A percentile compares a stretch with the other conserved stretches of the same genome.
phyloP scores from a whole-genome alignment of 2,888 invertebrate species.

The Tetheella fluctuosa region DNA sequence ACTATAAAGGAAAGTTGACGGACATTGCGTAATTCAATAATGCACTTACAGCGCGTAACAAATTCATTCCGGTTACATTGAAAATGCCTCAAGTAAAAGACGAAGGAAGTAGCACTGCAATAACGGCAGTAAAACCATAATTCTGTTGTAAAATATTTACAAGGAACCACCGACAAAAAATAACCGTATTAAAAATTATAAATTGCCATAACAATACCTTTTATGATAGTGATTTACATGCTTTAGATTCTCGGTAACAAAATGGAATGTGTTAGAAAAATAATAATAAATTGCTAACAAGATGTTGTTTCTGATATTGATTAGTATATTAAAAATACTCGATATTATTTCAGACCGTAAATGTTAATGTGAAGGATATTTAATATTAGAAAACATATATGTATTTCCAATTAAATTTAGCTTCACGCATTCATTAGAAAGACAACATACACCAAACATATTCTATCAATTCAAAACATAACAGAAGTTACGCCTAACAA shows the following conservation, averaged over 20 bases:
- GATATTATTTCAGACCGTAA: too few relatives aligned
- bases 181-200: slow-evolving; percentile 52
- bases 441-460: slow-evolving; percentile 7
- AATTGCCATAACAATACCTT: slow-evolving; percentile 57
- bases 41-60: slow-evolving; percentile 42
- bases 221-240: slow-evolving; percentile 52
- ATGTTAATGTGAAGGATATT: too few relatives aligned
- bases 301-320: not conserved
- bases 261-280: slow-evolving; percentile 26
- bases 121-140: slow-evolving; percentile 56
- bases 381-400: too few relatives aligned
- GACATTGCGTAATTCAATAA: slow-evolving; percentile 23
- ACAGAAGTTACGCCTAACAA: slow-evolving; percentile 53
- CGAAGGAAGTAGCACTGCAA: slow-evolving; percentile 61
- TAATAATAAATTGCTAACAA: not conserved
- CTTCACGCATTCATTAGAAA: not conserved
- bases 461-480: slow-evolving; percentile 24
- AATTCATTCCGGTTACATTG: slow-evolving; percentile 64
- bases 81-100: slow-evolving; percentile 38
- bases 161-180: slow-evolving; percentile 41
- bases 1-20: slow-evolving; percentile 19
- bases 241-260: slow-evolving; percentile 32
- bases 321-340: not conserved
- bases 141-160: slow-evolving; percentile 68
- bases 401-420: too few relatives aligned